Evolutionary conservation across 2,888 invertebrate species (phyloP), one percentile per base, ranked within the genome.

Genomic region (Dermolepida albohirtum): DNA sequence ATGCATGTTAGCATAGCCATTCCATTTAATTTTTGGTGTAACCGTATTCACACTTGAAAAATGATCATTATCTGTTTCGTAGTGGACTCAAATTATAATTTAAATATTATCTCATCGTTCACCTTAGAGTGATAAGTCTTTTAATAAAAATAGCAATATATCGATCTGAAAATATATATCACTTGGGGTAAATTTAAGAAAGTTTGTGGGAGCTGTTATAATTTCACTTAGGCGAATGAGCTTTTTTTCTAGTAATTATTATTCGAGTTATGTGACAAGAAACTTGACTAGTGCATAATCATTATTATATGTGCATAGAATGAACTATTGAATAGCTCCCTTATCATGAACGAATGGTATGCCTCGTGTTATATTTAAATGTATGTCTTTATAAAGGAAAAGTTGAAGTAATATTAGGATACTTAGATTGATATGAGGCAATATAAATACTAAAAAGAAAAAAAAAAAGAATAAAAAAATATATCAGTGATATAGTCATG

Each of bases 401-500:
- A 62, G 44, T 54, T 65, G 65, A 65, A 65, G 34, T n/a, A 64
- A 64, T 50, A 51, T 49, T 39, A 66, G 50, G 29, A 41, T 43
- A 64, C 41, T 50, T 59, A 67, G 59, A 43, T 67, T 14, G 66
- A 62, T 59, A 67, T 62, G 59, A 59, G 59, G 59, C 59, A 67
- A 51, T 57, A 67, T 67, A 67, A 40, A 55, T 41, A 44, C 29
- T 39, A 59, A 50, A 41, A 59, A 41, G 14, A 59, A 59, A 50
- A 51, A 66, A 49, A 59, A 40, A 51, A n/a, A n/a, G n/a, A n/a
- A n/a, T 50, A n/a, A 59, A 57, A 50, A 55, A 65, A 47, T 54
- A 66, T 66, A 66, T 66, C 59, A 59, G 59, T 66, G 66, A 67
- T 67, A 67, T 67, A 67, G 66, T 67, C 62, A 50, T 66, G 50